phyloP scores from a whole-genome alignment of 2,888 invertebrate genomes.

The Lingula anatina region DNA sequence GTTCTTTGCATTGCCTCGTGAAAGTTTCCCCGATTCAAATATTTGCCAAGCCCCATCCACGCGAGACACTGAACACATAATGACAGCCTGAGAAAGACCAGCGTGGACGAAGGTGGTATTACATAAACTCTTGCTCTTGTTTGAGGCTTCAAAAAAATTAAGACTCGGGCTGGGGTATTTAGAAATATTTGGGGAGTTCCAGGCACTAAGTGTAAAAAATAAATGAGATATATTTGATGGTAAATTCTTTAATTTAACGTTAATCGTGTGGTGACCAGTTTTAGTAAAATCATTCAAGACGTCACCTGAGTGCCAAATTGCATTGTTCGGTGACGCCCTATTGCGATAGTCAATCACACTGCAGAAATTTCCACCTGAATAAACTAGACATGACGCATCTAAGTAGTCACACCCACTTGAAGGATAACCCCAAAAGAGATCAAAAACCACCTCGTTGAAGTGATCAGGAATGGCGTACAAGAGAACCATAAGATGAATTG shows the following conservation, averaged over 20 bases:
- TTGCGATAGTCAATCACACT: conserved; percentile 10
- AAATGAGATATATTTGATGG: conserved; percentile 19
- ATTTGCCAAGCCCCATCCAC: conserved; percentile 18
- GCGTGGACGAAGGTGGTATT: conserved; percentile 26
- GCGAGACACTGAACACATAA: conserved; percentile 23
- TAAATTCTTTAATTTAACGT: conserved; percentile 17
- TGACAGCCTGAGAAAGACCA: conserved; percentile 18
- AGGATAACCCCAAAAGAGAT: conserved; percentile 21
- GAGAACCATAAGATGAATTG: conserved; percentile 18
- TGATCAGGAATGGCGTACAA: conserved; percentile 20
- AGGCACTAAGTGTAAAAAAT: conserved; percentile 27
- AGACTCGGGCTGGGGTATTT: conserved; percentile 23
- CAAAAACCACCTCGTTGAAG: conserved; percentile 26
- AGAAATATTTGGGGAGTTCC: conserved; percentile 20
- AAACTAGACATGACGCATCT: conserved; percentile 24
- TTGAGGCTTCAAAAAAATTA: conserved; percentile 21
- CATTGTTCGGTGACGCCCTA: neutral
- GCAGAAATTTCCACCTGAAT: conserved; percentile 4
- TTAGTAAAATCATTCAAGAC: conserved; percentile 14
- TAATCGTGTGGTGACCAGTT: conserved; percentile 25
- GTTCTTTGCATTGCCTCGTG: conserved; percentile 22
- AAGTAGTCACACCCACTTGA: conserved; percentile 14
- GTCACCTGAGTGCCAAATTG: conserved; percentile 22
- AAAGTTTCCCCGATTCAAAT: conserved; percentile 23
- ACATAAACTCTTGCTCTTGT: conserved; percentile 17